phyloP scores from a whole-genome alignment of 2,888 invertebrate species.

The Neoascia interrupta region DNA sequence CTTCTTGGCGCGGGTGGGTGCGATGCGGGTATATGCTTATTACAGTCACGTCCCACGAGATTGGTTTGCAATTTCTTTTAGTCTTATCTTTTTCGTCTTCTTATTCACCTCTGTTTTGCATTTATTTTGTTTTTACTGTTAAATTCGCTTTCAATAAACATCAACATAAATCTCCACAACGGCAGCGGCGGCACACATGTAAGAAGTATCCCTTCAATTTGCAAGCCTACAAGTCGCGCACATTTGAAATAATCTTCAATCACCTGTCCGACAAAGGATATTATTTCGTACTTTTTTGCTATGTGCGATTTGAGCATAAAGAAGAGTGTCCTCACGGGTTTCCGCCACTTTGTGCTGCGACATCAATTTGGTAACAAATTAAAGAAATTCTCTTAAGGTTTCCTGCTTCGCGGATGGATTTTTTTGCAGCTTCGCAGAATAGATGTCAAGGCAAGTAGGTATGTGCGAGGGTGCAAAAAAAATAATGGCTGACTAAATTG shows the following conservation, averaged over 20 bases:
- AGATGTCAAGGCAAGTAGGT: slow-evolving; percentile 27
- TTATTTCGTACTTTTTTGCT: slow-evolving; percentile 6
- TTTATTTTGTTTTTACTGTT: slow-evolving; percentile 44
- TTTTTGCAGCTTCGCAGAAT: slow-evolving; percentile 39
- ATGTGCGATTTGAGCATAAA: slow-evolving; percentile 24
- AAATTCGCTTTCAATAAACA: slow-evolving; percentile 70
- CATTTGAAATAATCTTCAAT: slow-evolving; percentile 61
- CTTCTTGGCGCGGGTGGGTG: slow-evolving; percentile 29
- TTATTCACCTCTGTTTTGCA: background rate
- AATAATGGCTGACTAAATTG: slow-evolving; percentile 65
- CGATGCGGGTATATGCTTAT: slow-evolving; percentile 53
- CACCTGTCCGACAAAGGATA: slow-evolving; percentile 54
- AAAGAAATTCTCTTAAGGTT: slow-evolving; percentile 42
- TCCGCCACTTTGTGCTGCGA: slow-evolving; percentile 21
- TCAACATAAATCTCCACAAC: slow-evolving; percentile 69
- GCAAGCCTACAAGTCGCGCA: slow-evolving; percentile 14
- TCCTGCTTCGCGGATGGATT: slow-evolving; percentile 6
- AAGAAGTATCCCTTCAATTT: slow-evolving; percentile 47
- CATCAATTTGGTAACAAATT: slow-evolving; percentile 51
- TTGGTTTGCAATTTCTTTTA: slow-evolving; percentile 63
- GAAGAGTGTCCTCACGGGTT: no score
- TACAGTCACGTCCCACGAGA: slow-evolving; percentile 64
- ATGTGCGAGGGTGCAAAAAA: slow-evolving; percentile 5
- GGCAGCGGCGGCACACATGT: slow-evolving; percentile 18
- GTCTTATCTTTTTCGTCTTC: slow-evolving; percentile 36